Conservation (phyloP, 2,797 vertebrate species). For the Hydrolagus colliei region DNA sequence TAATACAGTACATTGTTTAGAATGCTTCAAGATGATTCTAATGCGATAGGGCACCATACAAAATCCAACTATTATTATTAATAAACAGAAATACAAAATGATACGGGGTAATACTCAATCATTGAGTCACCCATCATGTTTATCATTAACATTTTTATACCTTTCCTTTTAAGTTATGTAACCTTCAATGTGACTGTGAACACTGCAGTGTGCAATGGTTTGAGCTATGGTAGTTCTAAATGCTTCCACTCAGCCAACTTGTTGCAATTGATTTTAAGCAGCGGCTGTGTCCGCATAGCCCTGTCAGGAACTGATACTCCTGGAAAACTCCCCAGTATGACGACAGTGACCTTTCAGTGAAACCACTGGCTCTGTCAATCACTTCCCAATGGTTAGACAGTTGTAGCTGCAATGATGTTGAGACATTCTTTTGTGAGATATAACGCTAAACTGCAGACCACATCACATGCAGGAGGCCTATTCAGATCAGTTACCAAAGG, state of each 20-base stretch:
- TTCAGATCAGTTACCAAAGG: background rate
- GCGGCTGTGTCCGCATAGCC: background rate
- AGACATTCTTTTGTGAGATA: background rate
- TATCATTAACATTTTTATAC: background rate
- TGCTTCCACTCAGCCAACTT: background rate
- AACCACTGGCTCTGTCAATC: slow-evolving; percentile 16
- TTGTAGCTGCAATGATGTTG: background rate
- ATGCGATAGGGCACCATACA: background rate
- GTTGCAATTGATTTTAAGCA: background rate
- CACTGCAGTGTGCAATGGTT: too few species aligned
- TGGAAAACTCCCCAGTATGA: background rate
- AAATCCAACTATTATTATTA: background rate
- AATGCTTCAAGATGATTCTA: background rate
- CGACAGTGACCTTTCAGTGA: background rate
- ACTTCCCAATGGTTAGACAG: background rate
- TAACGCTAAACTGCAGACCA: background rate
- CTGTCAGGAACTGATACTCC: background rate
- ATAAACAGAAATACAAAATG: background rate
- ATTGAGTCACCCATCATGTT: background rate
- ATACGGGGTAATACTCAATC: background rate
- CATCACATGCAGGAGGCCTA: background rate
- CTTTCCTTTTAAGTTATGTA: background rate
- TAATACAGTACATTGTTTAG: background rate
- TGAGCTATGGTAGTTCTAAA: too few species aligned
- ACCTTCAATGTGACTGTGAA: background rate